A percentile compares a stretch with the other conserved stretches of the same genome.
Evolutionary conservation across 2,888 invertebrate species (phyloP).

Genomic region (Brachyptera risi): DNA sequence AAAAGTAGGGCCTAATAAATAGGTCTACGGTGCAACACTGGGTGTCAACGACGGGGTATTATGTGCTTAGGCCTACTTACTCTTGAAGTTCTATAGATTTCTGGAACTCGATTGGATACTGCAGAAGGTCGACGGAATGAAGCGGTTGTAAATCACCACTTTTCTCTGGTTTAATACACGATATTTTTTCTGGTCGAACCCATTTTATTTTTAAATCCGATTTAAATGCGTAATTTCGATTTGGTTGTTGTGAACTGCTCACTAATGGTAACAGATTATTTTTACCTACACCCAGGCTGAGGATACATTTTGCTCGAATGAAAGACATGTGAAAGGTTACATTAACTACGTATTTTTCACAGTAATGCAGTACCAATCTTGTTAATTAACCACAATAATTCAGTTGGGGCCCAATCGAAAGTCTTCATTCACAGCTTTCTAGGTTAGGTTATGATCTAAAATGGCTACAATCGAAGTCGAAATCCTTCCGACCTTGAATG

Average conservation of each 20-base stretch:
- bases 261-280: neutral
- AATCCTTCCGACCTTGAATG: too few relatives aligned
- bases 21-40: too few relatives aligned
- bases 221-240: conserved; percentile 54
- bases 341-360: too few relatives aligned
- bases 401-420: too few relatives aligned
- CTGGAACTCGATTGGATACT: conserved; percentile 51
- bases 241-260: neutral
- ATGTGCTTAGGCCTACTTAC: too few relatives aligned
- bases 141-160: conserved; percentile 66
- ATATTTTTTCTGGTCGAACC: conserved; percentile 66
- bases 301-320: neutral
- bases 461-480: too few relatives aligned
- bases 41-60: too few relatives aligned
- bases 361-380: too few relatives aligned
- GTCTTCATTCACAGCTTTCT: too few relatives aligned
- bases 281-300: neutral
- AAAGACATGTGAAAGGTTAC: neutral
- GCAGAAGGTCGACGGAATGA: conserved; percentile 51
- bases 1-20: too few relatives aligned
- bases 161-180: conserved; percentile 59
- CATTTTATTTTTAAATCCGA: conserved; percentile 72
- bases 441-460: too few relatives aligned
- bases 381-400: too few relatives aligned
- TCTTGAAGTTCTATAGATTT: conserved; percentile 65